Evolutionary conservation across 2,113 vertebrate genomes (phyloP).

Genomic region (Brachypodius melanocephalos): DNA sequence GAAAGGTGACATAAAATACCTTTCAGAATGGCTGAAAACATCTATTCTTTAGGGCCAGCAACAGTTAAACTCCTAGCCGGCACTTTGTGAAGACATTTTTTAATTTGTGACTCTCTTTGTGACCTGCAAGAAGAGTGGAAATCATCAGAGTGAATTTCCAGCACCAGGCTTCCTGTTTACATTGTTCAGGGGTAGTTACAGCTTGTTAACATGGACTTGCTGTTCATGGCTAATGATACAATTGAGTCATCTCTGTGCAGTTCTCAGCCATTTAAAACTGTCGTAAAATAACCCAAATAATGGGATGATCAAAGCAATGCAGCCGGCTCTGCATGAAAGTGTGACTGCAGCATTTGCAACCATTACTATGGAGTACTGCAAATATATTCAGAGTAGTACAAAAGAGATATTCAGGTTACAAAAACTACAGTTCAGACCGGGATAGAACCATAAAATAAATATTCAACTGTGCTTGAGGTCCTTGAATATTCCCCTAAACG

Average conservation of each 20-base stretch:
- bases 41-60: neutral
- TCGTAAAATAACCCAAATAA: neutral
- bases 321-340: neutral
- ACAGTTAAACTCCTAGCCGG: neutral
- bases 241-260: neutral
- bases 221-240: neutral
- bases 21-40: neutral
- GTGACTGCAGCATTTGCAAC: neutral
- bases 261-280: conserved; percentile 19
- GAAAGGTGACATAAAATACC: neutral
- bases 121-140: neutral
- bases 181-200: neutral
- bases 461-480: neutral
- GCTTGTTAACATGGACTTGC: neutral
- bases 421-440: neutral
- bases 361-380: neutral
- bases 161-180: conserved; percentile 16
- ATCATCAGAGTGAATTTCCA: conserved; percentile 6
- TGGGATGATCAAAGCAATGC: conserved; percentile 14
- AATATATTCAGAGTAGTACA: neutral
- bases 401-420: neutral
- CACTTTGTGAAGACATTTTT: neutral
- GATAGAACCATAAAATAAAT: neutral
- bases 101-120: neutral
- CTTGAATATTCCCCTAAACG: neutral